A percentile compares a stretch with the other conserved stretches of the same genome.
These are phyloP conservation scores for Exephanes ischioxanthus DNA, from an alignment of 2,888 invertebrate genomes.

Conservation along the genomic window DNA sequence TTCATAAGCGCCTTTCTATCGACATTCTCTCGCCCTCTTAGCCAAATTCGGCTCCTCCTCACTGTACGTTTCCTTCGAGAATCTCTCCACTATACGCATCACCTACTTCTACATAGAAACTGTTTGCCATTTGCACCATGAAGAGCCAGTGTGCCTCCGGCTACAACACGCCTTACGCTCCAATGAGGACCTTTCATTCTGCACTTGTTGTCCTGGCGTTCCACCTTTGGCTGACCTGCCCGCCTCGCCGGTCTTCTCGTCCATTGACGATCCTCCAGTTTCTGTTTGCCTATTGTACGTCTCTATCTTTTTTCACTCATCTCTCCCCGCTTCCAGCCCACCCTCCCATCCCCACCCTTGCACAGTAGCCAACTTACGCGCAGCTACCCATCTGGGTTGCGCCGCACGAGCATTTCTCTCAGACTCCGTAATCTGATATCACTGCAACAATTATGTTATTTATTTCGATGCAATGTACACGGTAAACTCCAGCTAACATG, in stretches of 20 bases:
- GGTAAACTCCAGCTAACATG: background rate
- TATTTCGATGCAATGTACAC: background rate
- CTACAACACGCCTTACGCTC: slow-evolving; percentile 3
- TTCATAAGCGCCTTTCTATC: slow-evolving; percentile 56
- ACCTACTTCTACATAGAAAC: background rate
- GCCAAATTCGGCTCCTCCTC: slow-evolving; percentile 31
- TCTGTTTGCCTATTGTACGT: background rate
- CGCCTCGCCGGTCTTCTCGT: background rate
- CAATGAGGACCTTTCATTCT: slow-evolving; percentile 24
- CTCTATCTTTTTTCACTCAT: background rate
- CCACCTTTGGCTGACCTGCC: background rate
- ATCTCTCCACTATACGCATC: slow-evolving; percentile 8
- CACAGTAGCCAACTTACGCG: background rate
- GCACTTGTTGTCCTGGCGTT: background rate
- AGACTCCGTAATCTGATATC: slow-evolving; percentile 12
- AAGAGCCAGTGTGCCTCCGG: background rate
- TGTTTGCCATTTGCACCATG: background rate
- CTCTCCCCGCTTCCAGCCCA: background rate
- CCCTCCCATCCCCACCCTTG: background rate
- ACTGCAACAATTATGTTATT: slow-evolving; percentile 1
- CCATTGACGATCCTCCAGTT: background rate
- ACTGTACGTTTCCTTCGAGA: slow-evolving; percentile 12
- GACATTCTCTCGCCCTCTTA: slow-evolving; percentile 29
- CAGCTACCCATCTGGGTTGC: too few species aligned
- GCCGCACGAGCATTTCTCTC: slow-evolving; percentile 20